Evolutionary conservation across 2,797 vertebrate species (phyloP).

Genomic region (Cheirogaleus major): DNA sequence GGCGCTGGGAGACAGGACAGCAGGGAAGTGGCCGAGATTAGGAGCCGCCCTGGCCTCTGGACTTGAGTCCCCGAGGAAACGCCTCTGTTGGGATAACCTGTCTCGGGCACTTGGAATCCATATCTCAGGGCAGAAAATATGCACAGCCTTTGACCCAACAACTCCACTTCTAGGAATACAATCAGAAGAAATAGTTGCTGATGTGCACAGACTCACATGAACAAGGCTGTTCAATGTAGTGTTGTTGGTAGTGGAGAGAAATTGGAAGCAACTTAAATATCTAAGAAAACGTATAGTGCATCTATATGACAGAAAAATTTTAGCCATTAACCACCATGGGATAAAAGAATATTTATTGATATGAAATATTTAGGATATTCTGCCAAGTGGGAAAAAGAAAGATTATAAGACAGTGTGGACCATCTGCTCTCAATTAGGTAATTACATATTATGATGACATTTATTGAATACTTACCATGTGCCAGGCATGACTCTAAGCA

Average conservation of each 20-base stretch:
- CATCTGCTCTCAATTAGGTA: neutral
- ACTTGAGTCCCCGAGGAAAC: constrained; percentile 42
- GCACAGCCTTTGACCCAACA: neutral
- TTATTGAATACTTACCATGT: neutral
- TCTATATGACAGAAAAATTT: neutral
- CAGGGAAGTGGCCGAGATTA: neutral
- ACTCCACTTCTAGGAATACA: neutral
- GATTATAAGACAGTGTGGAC: neutral
- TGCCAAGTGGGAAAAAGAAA: neutral
- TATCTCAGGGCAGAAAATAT: constrained; percentile 40
- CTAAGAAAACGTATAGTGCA: neutral
- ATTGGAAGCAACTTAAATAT: neutral
- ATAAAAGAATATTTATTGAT: neutral
- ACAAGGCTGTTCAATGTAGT: neutral
- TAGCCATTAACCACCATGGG: neutral
- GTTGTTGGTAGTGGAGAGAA: neutral
- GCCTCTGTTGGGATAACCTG: constrained; percentile 33
- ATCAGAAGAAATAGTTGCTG: neutral
- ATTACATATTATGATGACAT: neutral
- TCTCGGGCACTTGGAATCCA: neutral
- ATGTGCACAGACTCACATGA: neutral
- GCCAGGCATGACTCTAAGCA: neutral
- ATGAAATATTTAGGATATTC: neutral
- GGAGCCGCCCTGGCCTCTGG: neutral
- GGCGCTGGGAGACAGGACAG: neutral